Evolutionary conservation across 2,113 vertebrate species (phyloP), one percentile per base, ranked within the genome.

Genomic region (Peromyscus maniculatus): DNA sequence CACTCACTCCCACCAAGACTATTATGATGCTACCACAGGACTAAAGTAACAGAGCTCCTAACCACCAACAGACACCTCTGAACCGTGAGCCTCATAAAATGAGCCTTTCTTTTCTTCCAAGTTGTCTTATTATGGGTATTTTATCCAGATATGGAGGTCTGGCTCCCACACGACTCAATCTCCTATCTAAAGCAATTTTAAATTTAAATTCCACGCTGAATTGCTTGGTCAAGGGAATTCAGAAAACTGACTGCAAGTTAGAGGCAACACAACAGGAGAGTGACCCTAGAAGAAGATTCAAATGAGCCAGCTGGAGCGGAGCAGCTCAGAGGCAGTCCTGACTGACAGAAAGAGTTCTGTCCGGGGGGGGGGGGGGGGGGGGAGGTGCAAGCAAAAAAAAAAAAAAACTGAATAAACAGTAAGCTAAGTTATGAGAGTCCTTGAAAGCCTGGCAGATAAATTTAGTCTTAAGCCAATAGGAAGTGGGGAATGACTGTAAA

Each of bases 401-500:
- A 43, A 43, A 43, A 43, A 43, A 43, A 3, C 49, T 78, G 89
- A 94, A 96, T 96, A 95, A 94, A 97, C 55, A 93, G 83, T 49
- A 21, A 91, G 93, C 87, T 96, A 94, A 94, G 90, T 95, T 95
- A 97, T 90, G 49, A 97, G 93, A 87, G 96, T 97, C 97, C 96
- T 97, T 96, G 96, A 97, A 89, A 95, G 43, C 69, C 84, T 66
- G 87, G 95, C 94, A 93, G 96, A 71, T 97, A 84, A 96, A 94
- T 97, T 97, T 87, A 87, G 79, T 87, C 95, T 96, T 93, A 74
- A 93, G 46, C 97, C 96, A 94, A 93, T 84, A 90, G 89, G 78
- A 97, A 91, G 91, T 26, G 71, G 79, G 91, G 78, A 94, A 93
- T 7, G 39, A 87, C 93, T 90, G 15, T 97, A 97, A 98, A 98